These are phyloP conservation scores for Merodon equestris DNA, from an alignment of 2,888 invertebrate species.

Conservation along the genomic window DNA sequence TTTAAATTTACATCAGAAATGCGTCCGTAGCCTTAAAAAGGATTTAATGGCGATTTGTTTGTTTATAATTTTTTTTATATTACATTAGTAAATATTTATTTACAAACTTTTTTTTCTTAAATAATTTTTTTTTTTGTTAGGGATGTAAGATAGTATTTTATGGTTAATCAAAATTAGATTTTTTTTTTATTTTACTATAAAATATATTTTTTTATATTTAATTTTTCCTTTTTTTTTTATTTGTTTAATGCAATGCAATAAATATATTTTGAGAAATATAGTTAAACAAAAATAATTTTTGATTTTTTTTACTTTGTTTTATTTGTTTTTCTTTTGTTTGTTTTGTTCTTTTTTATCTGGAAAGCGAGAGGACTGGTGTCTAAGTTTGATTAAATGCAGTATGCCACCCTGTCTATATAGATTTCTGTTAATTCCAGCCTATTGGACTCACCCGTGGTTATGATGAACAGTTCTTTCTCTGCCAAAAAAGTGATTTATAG, in stretches of 20 bases:
- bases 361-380: no score
- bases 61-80: slow-evolving; percentile 33
- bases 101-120: slow-evolving; percentile 46
- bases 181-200: slow-evolving; percentile 23
- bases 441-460: no score
- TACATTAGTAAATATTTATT: slow-evolving; percentile 64
- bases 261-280: slow-evolving; percentile 61
- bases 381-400: no score
- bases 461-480: no score
- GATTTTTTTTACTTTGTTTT: slow-evolving; percentile 27
- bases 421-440: no score
- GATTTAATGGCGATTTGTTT: slow-evolving; percentile 62
- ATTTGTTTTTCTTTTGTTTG: slow-evolving; percentile 8
- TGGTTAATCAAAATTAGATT: slow-evolving; percentile 57
- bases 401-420: no score
- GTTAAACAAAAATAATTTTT: slow-evolving; percentile 32
- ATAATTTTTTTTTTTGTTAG: slow-evolving; percentile 33
- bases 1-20: slow-evolving; percentile 59
- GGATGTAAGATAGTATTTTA: slow-evolving; percentile 45
- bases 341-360: not conserved
- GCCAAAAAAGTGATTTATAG: no score
- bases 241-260: slow-evolving; percentile 64
- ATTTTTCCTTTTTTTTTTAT: slow-evolving; percentile 35
- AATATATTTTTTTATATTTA: slow-evolving; percentile 23
- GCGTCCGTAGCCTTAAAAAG: slow-evolving; percentile 68